Base-by-base conservation (phyloP, 2,113 vertebrate genomes). In the Butorides virescens region DNA sequence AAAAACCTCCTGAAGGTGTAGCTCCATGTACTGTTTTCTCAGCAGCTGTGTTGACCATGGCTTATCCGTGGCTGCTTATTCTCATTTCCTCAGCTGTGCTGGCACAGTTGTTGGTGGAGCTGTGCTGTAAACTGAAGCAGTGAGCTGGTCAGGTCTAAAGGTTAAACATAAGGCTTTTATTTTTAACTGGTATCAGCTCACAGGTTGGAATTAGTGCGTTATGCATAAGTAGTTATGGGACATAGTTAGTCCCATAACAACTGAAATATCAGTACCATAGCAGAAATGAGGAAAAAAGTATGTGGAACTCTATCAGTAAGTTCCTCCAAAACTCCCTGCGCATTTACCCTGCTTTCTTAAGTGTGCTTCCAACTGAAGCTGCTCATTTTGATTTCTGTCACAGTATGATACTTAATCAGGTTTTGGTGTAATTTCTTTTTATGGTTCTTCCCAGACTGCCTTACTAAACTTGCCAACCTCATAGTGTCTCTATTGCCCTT, bases 81-180 rank as follows among this genome's bases (percentile, higher is more conserved):
- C 16, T 87, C 5, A 27, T 66, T 87, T 74, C 37, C 32, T 89
- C 47, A 74, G 36, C 26, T 88, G 29, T 79, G 34, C 62, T 53
- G 49, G 44, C 49, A 11, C 34, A 19, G 15, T 86, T 88, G 11
- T 17, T 88, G 42, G 13, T 50, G 46, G 42, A 86, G 16, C 68
- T 89, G 63, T 66, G 19, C n/a, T 80, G 37, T 87, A 73, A 90
- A 58, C 42, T 77, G 80, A 74, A 90, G 84, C 52, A 74, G 42
- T 53, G 65, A 74, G 47, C 50, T 75, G 26, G 11, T 93, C 77
- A 78, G 34, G n/a, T 81, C 66, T 78, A 36, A 85, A 95, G 52
- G 56, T 91, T 93, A 91, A 91, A 87, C 22, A 29, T 63, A 70
- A 85, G 15, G 77, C n/a, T 87, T 89, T 95, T 94, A 49, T 89